A percentile compares a stretch with the other conserved stretches of the same genome.
Evolutionary conservation across 2,797 vertebrate genomes (phyloP).

Genomic region (Petrocephalus schoutedeni): DNA sequence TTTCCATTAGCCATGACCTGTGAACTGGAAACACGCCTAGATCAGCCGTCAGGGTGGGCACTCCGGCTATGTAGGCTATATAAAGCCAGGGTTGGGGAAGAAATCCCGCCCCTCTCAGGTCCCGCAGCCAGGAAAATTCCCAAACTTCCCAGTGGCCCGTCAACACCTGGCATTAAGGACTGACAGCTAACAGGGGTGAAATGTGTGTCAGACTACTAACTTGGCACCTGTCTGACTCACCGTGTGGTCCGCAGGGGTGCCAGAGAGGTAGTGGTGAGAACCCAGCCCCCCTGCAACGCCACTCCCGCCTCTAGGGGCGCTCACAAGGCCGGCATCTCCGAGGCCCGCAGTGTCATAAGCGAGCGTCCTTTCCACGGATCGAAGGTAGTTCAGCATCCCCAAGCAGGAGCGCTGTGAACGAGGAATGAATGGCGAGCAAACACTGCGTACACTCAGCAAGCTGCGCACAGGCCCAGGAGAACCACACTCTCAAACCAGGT

Average conservation of each 20-base stretch:
- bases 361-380: slow-evolving; percentile 63
- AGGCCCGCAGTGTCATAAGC: slow-evolving; percentile 59
- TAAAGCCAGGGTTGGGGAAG: background rate
- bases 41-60: background rate
- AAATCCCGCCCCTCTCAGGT: background rate
- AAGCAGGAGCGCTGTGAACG: slow-evolving; percentile 52
- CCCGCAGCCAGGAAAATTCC: background rate
- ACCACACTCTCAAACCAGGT: background rate
- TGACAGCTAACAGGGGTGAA: background rate
- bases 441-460: background rate
- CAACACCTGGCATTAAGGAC: background rate
- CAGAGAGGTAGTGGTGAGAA: slow-evolving; percentile 45
- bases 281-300: slow-evolving; percentile 48
- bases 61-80: background rate
- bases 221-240: slow-evolving; percentile 40
- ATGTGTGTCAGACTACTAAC: background rate
- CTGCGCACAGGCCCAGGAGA: background rate
- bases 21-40: background rate
- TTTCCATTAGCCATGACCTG: background rate
- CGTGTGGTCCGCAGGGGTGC: slow-evolving; percentile 61
- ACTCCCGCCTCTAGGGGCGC: slow-evolving; percentile 51
- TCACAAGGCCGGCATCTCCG: slow-evolving; percentile 48
- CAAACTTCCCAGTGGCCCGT: background rate
- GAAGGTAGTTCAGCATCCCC: slow-evolving; percentile 66
- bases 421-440: background rate